Evolutionary conservation across 2,888 invertebrate genomes (phyloP).

Genomic region (Hyppa rectilinea): DNA sequence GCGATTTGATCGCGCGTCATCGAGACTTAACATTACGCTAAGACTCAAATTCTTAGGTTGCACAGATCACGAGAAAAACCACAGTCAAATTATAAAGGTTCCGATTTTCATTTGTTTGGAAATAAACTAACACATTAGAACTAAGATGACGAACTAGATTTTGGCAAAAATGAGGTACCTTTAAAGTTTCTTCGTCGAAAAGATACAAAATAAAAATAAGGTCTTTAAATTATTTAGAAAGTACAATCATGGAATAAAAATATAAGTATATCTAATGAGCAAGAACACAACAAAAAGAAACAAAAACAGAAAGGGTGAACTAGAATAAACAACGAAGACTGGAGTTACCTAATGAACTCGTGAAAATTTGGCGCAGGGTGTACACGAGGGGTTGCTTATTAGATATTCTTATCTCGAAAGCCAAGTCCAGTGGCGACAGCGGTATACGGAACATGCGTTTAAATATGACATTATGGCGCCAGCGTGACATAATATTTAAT

Average conservation of each 20-base stretch:
- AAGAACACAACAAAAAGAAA: slow-evolving; percentile 76
- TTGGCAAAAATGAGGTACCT: neutral
- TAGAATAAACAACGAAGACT: slow-evolving; percentile 84
- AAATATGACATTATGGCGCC: slow-evolving; percentile 69
- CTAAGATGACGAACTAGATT: neutral
- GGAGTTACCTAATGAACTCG: slow-evolving; percentile 85
- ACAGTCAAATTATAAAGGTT: neutral
- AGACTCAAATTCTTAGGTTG: neutral
- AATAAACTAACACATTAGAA: neutral
- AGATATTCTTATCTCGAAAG: slow-evolving; percentile 82
- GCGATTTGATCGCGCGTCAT: neutral
- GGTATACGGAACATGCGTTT: slow-evolving; percentile 71
- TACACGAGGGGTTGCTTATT: slow-evolving; percentile 81
- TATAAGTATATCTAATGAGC: slow-evolving; percentile 70
- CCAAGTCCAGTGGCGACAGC: slow-evolving; percentile 74
- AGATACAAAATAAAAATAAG: slow-evolving; percentile 3
- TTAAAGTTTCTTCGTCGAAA: neutral
- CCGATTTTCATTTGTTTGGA: neutral
- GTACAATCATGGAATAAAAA: slow-evolving; percentile 40
- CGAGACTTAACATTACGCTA: neutral
- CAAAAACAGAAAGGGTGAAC: slow-evolving; percentile 77
- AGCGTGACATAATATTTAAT: slow-evolving; percentile 48
- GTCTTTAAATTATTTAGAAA: slow-evolving; percentile 18
- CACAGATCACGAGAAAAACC: neutral
- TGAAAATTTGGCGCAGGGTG: slow-evolving; percentile 82